These are phyloP conservation scores for Cybosia mesomella DNA, from an alignment of 2,888 invertebrate species.

Conservation along the genomic window DNA sequence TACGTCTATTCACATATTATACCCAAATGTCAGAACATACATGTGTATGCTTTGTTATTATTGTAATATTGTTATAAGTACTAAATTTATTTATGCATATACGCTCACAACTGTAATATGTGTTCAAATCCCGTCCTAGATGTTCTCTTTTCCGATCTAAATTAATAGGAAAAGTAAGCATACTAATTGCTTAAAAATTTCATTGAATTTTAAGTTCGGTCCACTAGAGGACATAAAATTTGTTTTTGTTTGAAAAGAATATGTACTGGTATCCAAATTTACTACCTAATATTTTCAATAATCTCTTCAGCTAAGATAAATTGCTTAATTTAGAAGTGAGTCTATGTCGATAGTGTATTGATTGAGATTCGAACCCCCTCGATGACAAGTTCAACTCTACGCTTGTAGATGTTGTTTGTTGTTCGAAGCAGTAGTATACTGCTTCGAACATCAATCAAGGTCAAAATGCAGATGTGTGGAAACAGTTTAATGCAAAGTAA, in stretches of 20 bases:
- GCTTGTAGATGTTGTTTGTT: no score
- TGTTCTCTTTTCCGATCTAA: no score
- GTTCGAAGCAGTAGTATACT: no score
- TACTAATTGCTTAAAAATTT: no score
- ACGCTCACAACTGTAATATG: background rate
- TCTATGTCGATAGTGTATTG: background rate
- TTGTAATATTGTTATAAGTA: background rate
- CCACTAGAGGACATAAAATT: no score
- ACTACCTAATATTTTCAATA: no score
- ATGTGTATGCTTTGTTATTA: background rate
- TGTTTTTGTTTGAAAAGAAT: no score
- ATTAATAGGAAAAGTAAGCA: no score
- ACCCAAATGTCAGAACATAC: background rate
- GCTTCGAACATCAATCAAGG: background rate
- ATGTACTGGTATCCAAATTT: no score
- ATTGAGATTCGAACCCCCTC: background rate
- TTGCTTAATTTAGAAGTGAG: background rate
- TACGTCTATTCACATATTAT: slow-evolving; percentile 18
- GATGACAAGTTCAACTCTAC: background rate
- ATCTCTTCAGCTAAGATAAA: no score
- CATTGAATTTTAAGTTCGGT: no score
- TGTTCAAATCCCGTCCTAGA: no score
- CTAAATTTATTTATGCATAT: background rate
- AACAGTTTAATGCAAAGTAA: slow-evolving; percentile 19
- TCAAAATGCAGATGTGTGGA: slow-evolving; percentile 14